These are phyloP conservation scores for Artibeus jamaicensis DNA, from an alignment of 2,797 vertebrate genomes.

Conservation along the genomic window DNA sequence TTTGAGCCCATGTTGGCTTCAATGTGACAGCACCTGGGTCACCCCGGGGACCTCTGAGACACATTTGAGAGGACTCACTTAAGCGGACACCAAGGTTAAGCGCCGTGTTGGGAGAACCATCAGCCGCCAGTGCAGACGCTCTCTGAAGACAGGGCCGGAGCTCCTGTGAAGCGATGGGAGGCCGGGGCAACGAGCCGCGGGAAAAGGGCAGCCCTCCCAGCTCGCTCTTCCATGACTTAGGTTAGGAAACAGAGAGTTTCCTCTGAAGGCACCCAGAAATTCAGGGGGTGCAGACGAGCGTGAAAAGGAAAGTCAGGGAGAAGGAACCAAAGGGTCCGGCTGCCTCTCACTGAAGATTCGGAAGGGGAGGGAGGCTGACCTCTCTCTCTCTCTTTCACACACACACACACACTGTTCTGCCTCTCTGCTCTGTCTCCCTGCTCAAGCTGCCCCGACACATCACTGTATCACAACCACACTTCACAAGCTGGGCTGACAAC, in stretches of 20 bases:
- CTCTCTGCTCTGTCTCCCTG: background rate
- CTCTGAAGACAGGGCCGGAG: background rate
- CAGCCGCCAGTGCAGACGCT: background rate
- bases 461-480: background rate
- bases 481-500: background rate
- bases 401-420: background rate
- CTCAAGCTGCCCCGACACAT: background rate
- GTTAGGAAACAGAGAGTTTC: background rate
- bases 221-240: background rate
- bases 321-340: too few species aligned
- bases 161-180: background rate
- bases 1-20: background rate
- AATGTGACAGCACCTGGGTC: background rate
- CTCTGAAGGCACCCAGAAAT: background rate
- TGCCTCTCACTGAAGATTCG: background rate
- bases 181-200: fast-evolving
- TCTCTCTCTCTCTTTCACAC: background rate
- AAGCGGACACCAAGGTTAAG: background rate
- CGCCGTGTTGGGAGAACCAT: background rate
- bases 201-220: background rate
- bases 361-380: background rate
- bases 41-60: background rate
- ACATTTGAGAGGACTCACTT: background rate
- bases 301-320: background rate
- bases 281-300: background rate